These are phyloP conservation scores for Tragulus kanchil DNA, from an alignment of 2,113 vertebrate species.

Conservation along the genomic window DNA sequence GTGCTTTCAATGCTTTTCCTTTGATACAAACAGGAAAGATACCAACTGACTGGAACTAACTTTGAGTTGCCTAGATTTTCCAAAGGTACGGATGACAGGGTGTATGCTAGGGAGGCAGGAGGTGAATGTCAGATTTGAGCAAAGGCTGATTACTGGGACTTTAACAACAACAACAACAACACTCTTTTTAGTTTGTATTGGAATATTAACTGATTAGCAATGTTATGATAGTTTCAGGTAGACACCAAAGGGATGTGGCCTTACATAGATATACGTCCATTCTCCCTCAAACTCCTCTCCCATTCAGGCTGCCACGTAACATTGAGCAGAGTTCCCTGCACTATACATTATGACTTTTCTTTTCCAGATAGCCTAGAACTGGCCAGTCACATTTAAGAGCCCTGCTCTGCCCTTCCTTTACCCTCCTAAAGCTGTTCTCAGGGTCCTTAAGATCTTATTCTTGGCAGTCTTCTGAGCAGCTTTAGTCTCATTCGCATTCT, in stretches of 20 bases:
- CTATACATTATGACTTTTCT: not conserved
- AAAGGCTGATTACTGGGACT: not conserved
- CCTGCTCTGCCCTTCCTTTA: not conserved
- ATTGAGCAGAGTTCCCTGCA: not conserved
- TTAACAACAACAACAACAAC: not conserved
- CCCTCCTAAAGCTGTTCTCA: not conserved
- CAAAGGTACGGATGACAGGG: not conserved
- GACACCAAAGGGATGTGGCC: not conserved
- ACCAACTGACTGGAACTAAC: not conserved
- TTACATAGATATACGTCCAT: not conserved
- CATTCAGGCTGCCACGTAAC: not conserved
- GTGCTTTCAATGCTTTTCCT: not conserved
- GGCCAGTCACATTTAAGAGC: not conserved
- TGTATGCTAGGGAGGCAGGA: not conserved
- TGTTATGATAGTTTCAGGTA: not conserved
- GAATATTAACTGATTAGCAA: not conserved
- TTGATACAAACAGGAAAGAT: slow-evolving; percentile 47
- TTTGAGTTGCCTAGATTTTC: slow-evolving; percentile 58
- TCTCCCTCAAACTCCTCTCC: not conserved
- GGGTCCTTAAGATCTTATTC: not conserved
- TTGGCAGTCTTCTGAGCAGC: not conserved
- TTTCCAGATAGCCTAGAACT: not conserved
- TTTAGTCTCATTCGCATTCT: not conserved
- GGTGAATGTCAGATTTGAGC: not conserved
- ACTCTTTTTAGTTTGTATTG: not conserved